A percentile compares a stretch with the other conserved stretches of the same genome.
These are phyloP conservation scores for Dastarcus helophoroides DNA, from an alignment of 2,888 invertebrate species.

Conservation along the genomic window DNA sequence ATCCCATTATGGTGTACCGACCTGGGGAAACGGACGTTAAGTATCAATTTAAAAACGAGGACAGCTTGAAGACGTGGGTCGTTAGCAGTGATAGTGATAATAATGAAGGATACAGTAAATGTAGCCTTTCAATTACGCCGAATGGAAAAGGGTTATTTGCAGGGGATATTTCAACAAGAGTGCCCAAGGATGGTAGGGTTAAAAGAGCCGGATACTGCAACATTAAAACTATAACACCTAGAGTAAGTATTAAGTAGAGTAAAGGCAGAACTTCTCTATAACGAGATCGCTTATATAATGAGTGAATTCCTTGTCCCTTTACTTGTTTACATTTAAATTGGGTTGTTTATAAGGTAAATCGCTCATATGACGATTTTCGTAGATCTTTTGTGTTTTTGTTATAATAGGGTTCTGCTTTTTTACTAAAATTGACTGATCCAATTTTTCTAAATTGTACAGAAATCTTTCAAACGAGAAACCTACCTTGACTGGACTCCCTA, in stretches of 20 bases:
- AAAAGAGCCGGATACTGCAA: conserved; percentile 75
- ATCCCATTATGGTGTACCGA: conserved; percentile 44
- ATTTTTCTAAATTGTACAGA: too few relatives aligned
- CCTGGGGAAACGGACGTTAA: conserved; percentile 61
- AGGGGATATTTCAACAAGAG: conserved; percentile 54
- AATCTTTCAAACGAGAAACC: conserved; percentile 66
- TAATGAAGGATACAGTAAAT: conserved; percentile 64
- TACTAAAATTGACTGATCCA: too few relatives aligned
- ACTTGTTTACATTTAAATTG: too few relatives aligned
- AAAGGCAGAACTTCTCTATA: too few relatives aligned
- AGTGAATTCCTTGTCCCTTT: too few relatives aligned
- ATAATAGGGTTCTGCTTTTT: too few relatives aligned
- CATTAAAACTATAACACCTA: conserved; percentile 53
- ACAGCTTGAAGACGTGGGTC: conserved; percentile 57
- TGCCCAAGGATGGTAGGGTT: conserved; percentile 70
- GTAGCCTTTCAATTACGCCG: conserved; percentile 52
- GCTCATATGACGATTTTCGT: too few relatives aligned
- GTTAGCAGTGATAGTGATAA: conserved; percentile 72
- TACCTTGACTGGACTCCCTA: conserved; percentile 67
- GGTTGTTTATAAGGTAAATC: too few relatives aligned
- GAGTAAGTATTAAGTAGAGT: too few relatives aligned
- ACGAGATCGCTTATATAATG: too few relatives aligned
- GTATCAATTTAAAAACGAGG: conserved; percentile 56
- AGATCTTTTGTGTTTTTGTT: too few relatives aligned
- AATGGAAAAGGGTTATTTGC: conserved; percentile 61